Percentiles rank a stretch among this genome's conserved stretches.
Evolutionary conservation across 2,797 vertebrate species (phyloP).

Genomic region (Xerus rutilus): DNA sequence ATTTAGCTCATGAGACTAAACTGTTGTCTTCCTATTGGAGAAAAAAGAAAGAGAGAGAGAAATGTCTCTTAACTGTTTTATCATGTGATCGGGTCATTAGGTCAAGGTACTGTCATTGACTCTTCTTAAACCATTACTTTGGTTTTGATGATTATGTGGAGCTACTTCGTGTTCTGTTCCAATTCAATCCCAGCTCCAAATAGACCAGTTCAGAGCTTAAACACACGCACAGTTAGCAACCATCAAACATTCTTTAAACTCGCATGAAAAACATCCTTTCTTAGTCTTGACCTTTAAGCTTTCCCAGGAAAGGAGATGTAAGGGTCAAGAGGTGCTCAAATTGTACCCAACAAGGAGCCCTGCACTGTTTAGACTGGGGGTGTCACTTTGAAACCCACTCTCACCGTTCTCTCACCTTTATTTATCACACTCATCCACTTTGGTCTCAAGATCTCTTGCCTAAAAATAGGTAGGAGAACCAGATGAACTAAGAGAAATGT

Average conservation of each 20-base stretch:
- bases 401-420: not conserved
- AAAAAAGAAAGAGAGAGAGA: not conserved
- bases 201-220: not conserved
- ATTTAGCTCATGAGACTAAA: not conserved
- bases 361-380: not conserved
- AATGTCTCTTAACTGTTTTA: not conserved
- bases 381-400: not conserved
- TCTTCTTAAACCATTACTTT: not conserved
- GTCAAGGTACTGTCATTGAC: not conserved
- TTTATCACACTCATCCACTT: not conserved
- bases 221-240: not conserved
- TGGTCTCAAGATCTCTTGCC: not conserved
- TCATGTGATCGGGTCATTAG: not conserved
- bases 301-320: not conserved
- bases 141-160: not conserved
- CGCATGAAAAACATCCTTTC: not conserved
- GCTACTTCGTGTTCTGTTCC: slow-evolving; percentile 15
- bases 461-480: not conserved
- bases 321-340: not conserved
- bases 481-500: not conserved
- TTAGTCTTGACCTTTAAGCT: not conserved
- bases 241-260: not conserved
- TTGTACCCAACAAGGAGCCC: not conserved
- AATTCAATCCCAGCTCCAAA: not conserved
- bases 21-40: not conserved